Evolutionary conservation across 2,797 vertebrate species (phyloP).

Genomic region (Pipistrellus pygmaeus): DNA sequence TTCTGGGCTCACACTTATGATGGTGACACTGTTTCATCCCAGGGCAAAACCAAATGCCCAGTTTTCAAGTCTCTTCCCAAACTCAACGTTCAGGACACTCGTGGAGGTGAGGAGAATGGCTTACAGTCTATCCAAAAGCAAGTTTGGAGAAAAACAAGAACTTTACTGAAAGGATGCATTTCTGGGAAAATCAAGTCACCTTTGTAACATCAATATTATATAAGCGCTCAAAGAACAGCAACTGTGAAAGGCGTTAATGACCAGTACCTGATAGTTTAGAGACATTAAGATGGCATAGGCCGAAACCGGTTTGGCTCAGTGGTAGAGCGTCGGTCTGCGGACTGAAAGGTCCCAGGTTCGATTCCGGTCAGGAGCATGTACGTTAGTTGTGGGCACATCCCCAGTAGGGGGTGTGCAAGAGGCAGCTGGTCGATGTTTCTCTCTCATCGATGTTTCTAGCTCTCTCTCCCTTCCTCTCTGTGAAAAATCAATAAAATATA

Average conservation of each 20-base stretch:
- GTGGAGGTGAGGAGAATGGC: background rate
- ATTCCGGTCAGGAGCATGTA: too few relatives aligned
- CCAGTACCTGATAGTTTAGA: background rate
- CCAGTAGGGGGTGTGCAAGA: too few relatives aligned
- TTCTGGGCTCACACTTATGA: background rate
- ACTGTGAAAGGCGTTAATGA: background rate
- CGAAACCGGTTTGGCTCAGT: too few relatives aligned
- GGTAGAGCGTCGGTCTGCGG: too few relatives aligned
- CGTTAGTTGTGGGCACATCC: too few relatives aligned
- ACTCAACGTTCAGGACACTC: background rate
- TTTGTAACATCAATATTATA: background rate
- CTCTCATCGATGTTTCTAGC: too few relatives aligned
- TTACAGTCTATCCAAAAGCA: background rate
- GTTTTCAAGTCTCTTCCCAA: conserved; percentile 6
- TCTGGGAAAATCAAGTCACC: background rate
- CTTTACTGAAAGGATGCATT: background rate
- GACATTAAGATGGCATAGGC: background rate
- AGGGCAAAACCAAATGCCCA: background rate
- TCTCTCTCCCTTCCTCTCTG: too few relatives aligned
- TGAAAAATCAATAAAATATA: too few relatives aligned
- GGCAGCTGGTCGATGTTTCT: too few relatives aligned
- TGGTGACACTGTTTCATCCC: background rate
- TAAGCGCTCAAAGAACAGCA: background rate
- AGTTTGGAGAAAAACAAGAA: background rate
- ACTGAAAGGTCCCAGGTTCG: too few relatives aligned